Evolutionary conservation across 2,113 vertebrate species (phyloP), one percentile per base, ranked within the genome.

Genomic region (Motacilla alba): DNA sequence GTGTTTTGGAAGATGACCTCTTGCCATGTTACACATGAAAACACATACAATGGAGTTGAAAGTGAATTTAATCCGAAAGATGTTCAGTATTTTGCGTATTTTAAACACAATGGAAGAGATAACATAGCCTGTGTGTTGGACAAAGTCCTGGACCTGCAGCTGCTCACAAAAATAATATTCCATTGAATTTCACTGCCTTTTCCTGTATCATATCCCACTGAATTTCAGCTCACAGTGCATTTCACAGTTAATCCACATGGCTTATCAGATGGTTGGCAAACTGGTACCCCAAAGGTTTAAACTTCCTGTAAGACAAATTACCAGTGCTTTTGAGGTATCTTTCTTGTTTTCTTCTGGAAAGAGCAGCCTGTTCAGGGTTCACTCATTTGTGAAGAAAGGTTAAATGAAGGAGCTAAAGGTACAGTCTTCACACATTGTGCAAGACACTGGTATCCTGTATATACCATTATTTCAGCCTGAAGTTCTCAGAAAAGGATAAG

Each of bases 301-400:
- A 60, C 43, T 83, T 90, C 53, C 67, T 13, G 1, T 68, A 67
- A 87, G 78, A 76, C 41, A 94, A 82, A 82, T 95, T 84, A 58
- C 66, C 62, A 64, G 70, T 55, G 49, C 46, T 82, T 95, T 93
- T 85, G 84, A 73, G 43, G 16, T 73, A 82, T 72, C 73, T 80
- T 93, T 88, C 79, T 83, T 92, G 64, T 77, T 81, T 83, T 78
- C 58, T 79, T 87, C 67, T 2, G 1, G 55, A 89, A 94, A 91
- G 82, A 91, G 17, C n/a, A 91, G 43, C 53, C 59, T 80, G 21
- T 47, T 89, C 62, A 79, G 50, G 13, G 67, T 93, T 89, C 63
- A 66, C 26, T 94, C 53, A 39, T 87, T 95, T 93, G 53, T 82
- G 74, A 87, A 83, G 53, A 66, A 91, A 94, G 87, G 70, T 93